Base-by-base conservation (phyloP, 1,140 invertebrate genomes). In the Brevipalpus yothersi region DNA sequence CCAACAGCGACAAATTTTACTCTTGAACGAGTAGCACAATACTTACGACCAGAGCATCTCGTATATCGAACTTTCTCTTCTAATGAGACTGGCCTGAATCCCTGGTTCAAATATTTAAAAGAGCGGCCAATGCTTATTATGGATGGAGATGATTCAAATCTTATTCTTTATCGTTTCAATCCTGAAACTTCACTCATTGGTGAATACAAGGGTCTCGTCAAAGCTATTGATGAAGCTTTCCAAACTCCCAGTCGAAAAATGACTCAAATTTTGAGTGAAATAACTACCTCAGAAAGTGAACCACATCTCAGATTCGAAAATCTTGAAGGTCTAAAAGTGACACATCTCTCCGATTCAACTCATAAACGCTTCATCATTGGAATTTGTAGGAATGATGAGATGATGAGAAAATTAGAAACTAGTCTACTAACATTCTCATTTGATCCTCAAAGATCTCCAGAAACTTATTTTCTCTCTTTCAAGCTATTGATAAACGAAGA, bases 11-110 rank as follows among this genome's bases (percentile, higher is more conserved):
- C 70, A 63, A 76, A 69, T 79, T 88, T 69, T 53, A 73, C 86
- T 70, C 71, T 94, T 63, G 89, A 95, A 73, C 80, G 82, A 67
- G 77, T 94, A 56, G 87, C 88, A 0, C 85, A 93, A 70, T 94
- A 94, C 73, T 73, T 94, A 53, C 78, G 81, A 60, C 75, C 77
- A 64, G 72, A 75, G 63, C 75, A 80, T 45, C 70, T 89, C 41
- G 76, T 75, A 11, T 79, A 80, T 65, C 74, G 79, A 31, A 62
- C 62, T 10, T 74, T 79, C 3, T 74, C 80, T 60, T 75, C 76
- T 65, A 72, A 63, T 56, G 63, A 57, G 41, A 15, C 31, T 7
- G 13, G 45, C 7, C 5, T 63, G 42, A 75, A 74, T 69, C 75
- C 80, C n/a, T 94, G 89, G 89, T 75, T 80, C 43, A 74, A 80